Percentiles rank a stretch among this genome's conserved stretches.
Evolutionary conservation across 2,797 vertebrate genomes (phyloP).

Genomic region (Alca torda): DNA sequence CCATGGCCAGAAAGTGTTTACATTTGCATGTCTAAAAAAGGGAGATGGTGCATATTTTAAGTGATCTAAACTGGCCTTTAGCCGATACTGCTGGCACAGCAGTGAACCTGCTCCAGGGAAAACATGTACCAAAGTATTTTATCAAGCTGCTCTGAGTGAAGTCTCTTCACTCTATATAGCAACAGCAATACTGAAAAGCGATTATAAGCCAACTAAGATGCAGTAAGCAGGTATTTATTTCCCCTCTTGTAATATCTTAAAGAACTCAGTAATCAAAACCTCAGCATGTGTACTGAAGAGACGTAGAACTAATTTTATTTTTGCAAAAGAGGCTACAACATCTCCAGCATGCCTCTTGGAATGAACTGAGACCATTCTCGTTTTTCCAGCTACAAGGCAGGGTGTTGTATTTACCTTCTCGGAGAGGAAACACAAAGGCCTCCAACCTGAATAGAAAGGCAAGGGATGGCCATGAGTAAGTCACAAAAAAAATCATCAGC

Average conservation of each 20-base stretch:
- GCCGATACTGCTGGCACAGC: conserved; percentile 3
- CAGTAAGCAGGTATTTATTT: background rate
- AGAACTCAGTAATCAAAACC: conserved; percentile 21
- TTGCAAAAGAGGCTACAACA: background rate
- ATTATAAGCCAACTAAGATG: conserved; percentile 10
- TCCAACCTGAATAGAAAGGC: conserved; percentile 24
- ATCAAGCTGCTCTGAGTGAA: conserved; percentile 36
- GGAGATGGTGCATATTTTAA: conserved; percentile 39
- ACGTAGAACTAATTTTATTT: conserved; percentile 33
- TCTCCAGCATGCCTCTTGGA: background rate
- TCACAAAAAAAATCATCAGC: background rate
- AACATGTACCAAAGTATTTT: conserved; percentile 39
- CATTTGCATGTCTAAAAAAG: background rate
- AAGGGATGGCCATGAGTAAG: background rate
- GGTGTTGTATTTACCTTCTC: conserved; percentile 2
- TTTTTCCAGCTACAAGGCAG: background rate
- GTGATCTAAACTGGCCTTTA: conserved; percentile 36
- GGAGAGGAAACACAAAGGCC: conserved; percentile 18
- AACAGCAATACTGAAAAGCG: background rate
- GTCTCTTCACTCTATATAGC: background rate
- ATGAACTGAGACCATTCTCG: background rate
- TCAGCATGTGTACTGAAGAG: conserved; percentile 1
- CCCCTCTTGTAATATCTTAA: background rate
- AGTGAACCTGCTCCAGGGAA: conserved; percentile 29
- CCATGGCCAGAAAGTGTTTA: background rate